Percentiles rank a stretch among this genome's conserved stretches.
These are phyloP conservation scores for Melanaphis sacchari DNA, from an alignment of 1,140 invertebrate species.

Conservation along the genomic window DNA sequence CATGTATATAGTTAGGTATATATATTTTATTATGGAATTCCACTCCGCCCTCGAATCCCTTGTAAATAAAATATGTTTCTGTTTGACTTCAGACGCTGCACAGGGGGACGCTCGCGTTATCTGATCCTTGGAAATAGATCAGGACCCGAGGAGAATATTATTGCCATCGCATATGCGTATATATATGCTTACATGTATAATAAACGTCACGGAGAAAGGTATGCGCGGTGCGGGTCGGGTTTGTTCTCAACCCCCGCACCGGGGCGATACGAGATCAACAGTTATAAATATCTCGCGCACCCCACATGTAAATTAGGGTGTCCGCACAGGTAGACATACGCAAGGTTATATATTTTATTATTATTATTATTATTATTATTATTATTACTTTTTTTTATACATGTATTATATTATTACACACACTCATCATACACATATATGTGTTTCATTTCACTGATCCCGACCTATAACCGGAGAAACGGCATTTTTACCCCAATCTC, in stretches of 20 bases:
- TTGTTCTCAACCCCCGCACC: constrained; percentile 41
- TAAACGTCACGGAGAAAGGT: constrained; percentile 27
- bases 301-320: constrained; percentile 53
- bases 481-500: constrained; percentile 49
- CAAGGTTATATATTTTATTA: neutral
- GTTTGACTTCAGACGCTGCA: constrained; percentile 53
- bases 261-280: constrained; percentile 48
- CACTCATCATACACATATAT: neutral
- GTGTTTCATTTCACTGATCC: neutral
- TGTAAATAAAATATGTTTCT: constrained; percentile 53
- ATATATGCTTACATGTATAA: neutral
- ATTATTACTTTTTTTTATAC: neutral
- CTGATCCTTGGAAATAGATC: constrained; percentile 57
- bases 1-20: neutral
- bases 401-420: neutral
- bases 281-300: constrained; percentile 47
- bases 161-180: neutral
- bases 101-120: constrained; percentile 48
- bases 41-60: constrained; percentile 56
- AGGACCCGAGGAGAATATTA: constrained; percentile 39
- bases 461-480: constrained; percentile 3
- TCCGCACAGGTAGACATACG: neutral
- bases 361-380: neutral
- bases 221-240: neutral
- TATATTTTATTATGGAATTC: constrained; percentile 44